Conservation (phyloP, 1,140 invertebrate genomes). For the Maconellicoccus hirsutus region DNA sequence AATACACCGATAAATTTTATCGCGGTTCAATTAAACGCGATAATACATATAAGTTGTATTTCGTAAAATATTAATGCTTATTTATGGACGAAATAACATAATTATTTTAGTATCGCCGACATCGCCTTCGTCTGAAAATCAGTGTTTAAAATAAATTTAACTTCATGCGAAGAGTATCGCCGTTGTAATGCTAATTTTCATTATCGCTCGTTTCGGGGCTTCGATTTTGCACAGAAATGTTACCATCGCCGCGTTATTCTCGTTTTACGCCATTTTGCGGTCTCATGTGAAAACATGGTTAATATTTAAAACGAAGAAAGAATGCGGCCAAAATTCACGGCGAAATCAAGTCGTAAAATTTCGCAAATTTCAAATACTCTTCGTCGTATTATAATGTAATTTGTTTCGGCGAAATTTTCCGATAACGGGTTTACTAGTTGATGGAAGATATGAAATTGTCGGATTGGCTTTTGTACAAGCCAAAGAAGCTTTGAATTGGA, state of each 20-base stretch:
- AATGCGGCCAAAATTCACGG: not conserved
- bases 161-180: not conserved
- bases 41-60: not conserved
- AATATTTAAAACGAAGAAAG: not conserved
- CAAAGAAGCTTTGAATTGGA: too few species aligned
- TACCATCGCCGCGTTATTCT: not conserved
- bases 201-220: slow-evolving; percentile 1
- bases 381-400: too few species aligned
- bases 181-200: slow-evolving; percentile 2
- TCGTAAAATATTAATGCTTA: not conserved
- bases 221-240: not conserved
- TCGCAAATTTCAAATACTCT: too few species aligned
- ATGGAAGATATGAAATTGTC: too few species aligned
- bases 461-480: too few species aligned
- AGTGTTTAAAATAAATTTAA: not conserved
- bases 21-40: not conserved
- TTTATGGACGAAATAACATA: not conserved
- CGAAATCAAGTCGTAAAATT: too few species aligned
- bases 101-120: not conserved
- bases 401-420: too few species aligned
- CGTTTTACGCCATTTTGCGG: not conserved
- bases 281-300: not conserved
- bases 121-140: not conserved
- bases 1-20: too few species aligned
- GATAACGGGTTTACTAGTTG: too few species aligned